Conservation (phyloP, 35 echinoderm and acorn worm genomes). For the Ophioderma brevispina region DNA sequence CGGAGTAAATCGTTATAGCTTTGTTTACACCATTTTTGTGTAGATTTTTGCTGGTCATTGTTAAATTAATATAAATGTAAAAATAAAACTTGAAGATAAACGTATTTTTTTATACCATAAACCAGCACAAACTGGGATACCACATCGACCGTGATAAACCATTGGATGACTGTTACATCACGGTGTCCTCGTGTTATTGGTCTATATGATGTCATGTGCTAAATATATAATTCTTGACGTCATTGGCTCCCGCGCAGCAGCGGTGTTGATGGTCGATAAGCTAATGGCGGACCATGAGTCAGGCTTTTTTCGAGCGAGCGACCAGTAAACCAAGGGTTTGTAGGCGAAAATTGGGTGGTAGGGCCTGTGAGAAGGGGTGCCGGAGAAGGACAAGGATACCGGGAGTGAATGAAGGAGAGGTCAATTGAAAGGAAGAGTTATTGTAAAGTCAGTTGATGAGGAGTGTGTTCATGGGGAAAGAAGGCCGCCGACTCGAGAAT, state of each 20-base stretch:
- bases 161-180: constrained; percentile 2
- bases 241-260: constrained; percentile 6
- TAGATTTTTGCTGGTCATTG: no score
- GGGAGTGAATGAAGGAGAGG: background rate
- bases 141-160: background rate
- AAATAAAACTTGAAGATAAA: no score
- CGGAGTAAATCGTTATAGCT: no score
- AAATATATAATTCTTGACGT: constrained; percentile 4
- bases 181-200: background rate
- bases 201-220: background rate
- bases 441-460: background rate
- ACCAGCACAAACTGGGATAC: no score
- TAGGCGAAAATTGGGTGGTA: background rate
- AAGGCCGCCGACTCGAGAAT: background rate
- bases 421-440: background rate
- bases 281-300: background rate
- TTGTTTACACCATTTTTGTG: no score
- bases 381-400: background rate
- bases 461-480: background rate
- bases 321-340: background rate
- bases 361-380: background rate
- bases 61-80: no score
- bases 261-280: background rate
- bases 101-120: background rate
- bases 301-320: background rate